A percentile compares a stretch with the other conserved stretches of the same genome.
phyloP scores from a whole-genome alignment of 2,113 vertebrate genomes.

The Amphilophus citrinellus region DNA sequence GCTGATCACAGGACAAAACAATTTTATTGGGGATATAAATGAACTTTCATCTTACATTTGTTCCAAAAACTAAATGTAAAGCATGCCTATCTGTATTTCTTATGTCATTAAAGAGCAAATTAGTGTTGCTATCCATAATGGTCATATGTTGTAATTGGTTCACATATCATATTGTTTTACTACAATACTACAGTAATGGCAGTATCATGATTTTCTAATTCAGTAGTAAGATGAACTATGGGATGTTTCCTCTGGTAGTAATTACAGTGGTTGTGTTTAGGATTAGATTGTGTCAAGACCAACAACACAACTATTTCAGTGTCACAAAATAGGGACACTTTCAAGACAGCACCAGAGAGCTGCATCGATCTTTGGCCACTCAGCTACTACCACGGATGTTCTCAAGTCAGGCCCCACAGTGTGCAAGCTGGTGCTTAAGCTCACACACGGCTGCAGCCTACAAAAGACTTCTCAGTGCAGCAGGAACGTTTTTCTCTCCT shows the following conservation, averaged over 20 bases:
- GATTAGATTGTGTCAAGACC: not conserved
- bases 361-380: not conserved
- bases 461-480: not conserved
- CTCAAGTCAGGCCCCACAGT: not conserved
- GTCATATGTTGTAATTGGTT: not conserved
- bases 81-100: not conserved
- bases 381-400: fast-evolving
- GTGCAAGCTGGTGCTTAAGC: not conserved
- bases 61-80: not conserved
- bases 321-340: not conserved
- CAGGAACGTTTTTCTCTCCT: not conserved
- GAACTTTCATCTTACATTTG: not conserved
- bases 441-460: not conserved
- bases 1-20: not conserved
- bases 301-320: not conserved
- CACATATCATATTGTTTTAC: not conserved
- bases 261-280: not conserved
- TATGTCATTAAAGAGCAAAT: not conserved
- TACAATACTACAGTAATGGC: not conserved
- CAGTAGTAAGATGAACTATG: not conserved
- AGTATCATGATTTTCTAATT: not conserved
- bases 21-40: too few species aligned
- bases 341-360: not conserved
- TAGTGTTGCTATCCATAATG: fast-evolving
- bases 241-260: not conserved